Evolutionary conservation across 2,797 vertebrate species (phyloP).

Genomic region (Syngnathus rostellatus): DNA sequence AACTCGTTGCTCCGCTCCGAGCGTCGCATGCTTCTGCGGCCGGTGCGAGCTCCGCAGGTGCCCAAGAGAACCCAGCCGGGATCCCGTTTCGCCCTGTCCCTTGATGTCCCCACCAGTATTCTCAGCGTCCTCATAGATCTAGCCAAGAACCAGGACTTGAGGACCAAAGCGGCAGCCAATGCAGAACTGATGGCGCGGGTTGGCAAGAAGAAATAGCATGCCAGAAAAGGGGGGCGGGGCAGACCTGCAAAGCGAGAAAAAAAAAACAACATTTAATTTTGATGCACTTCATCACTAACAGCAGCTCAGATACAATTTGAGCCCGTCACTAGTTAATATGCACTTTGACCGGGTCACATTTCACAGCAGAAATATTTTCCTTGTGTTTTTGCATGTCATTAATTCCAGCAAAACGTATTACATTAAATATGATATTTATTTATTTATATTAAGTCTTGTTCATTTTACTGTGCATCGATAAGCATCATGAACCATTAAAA

Average conservation of each 20-base stretch:
- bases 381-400: conserved; percentile 47
- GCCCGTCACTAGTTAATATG: conserved; percentile 7
- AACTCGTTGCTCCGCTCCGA: conserved; percentile 39
- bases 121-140: conserved; percentile 76
- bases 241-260: too few relatives aligned
- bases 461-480: conserved; percentile 39
- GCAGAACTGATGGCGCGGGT: conserved; percentile 78
- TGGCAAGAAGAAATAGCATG: conserved; percentile 68
- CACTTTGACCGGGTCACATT: conserved; percentile 16
- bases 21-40: conserved; percentile 34
- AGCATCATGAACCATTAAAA: conserved; percentile 48
- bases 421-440: conserved; percentile 50
- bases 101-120: conserved; percentile 77
- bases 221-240: background rate
- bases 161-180: conserved; percentile 74
- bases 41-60: conserved; percentile 30
- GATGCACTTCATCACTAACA: background rate
- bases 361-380: conserved; percentile 34
- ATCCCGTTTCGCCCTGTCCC: conserved; percentile 71
- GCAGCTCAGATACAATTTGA: background rate
- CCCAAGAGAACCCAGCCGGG: conserved; percentile 66
- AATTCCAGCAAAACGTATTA: conserved; percentile 44
- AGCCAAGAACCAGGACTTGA: conserved; percentile 78
- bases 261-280: background rate
- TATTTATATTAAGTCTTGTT: conserved; percentile 44